Evolutionary conservation across 2,797 vertebrate species (phyloP).

Genomic region (Danio albolineatus): DNA sequence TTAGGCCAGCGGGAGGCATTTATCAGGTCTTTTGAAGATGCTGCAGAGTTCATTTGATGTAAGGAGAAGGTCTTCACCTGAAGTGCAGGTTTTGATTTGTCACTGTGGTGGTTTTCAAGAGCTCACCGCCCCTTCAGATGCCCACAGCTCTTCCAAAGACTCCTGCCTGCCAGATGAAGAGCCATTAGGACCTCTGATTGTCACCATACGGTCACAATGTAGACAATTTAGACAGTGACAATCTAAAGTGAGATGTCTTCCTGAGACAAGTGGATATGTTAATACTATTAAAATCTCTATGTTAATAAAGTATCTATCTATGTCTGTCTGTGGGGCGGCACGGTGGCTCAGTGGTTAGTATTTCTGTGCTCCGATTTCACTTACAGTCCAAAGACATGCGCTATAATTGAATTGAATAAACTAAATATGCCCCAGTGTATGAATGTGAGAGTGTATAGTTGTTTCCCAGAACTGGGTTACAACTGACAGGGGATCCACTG

Average conservation of each 20-base stretch:
- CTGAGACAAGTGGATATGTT: not conserved
- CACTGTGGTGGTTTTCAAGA: slow-evolving; percentile 14
- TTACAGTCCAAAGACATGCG: too few species aligned
- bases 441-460: too few species aligned
- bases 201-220: not conserved
- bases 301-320: too few species aligned
- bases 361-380: too few species aligned
- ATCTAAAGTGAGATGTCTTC: not conserved
- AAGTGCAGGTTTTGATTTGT: slow-evolving; percentile 31
- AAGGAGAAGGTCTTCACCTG: slow-evolving; percentile 26
- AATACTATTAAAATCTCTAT: not conserved
- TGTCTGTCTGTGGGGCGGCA: too few species aligned
- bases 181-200: slow-evolving; percentile 16
- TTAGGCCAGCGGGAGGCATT: slow-evolving; percentile 23
- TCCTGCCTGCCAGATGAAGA: not conserved
- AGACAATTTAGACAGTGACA: slow-evolving; percentile 1
- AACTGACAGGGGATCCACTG: too few species aligned
- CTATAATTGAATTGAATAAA: too few species aligned
- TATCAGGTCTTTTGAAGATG: slow-evolving; percentile 30
- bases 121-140: not conserved
- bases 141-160: not conserved
- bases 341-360: too few species aligned
- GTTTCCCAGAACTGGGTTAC: too few species aligned
- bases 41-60: slow-evolving; percentile 39
- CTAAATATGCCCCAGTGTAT: too few species aligned